A percentile compares a stretch with the other conserved stretches of the same genome.
Evolutionary conservation across 2,888 invertebrate species (phyloP).

Genomic region (Dolomedes plantarius): DNA sequence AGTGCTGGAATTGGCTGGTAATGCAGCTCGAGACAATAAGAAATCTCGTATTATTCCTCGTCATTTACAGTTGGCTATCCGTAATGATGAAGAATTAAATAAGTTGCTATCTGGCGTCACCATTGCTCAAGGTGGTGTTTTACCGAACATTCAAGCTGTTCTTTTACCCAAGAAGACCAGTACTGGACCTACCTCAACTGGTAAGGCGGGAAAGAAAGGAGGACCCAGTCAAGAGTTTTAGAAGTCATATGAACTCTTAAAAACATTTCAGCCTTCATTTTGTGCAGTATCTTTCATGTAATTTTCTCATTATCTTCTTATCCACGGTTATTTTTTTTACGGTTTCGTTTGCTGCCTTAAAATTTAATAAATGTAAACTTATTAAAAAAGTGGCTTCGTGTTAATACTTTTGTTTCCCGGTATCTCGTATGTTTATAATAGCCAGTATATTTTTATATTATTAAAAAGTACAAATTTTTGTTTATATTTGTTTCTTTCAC

Average conservation of each 20-base stretch:
- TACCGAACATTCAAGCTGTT: conserved; percentile 87
- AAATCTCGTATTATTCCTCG: conserved; percentile 86
- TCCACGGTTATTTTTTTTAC: background rate
- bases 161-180: conserved; percentile 85
- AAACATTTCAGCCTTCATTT: background rate
- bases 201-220: conserved; percentile 51
- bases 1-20: conserved; percentile 82
- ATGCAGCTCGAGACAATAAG: conserved; percentile 83
- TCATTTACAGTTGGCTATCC: conserved; percentile 86
- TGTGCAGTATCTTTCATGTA: background rate
- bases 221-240: conserved; percentile 63
- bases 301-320: background rate
- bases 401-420: too few species aligned
- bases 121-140: conserved; percentile 89
- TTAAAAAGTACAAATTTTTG: too few species aligned
- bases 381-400: too few species aligned
- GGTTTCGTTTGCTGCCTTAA: background rate
- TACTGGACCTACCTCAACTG: conserved; percentile 29
- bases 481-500: too few species aligned
- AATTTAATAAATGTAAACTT: background rate
- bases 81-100: conserved; percentile 89
- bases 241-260: background rate
- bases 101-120: conserved; percentile 86
- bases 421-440: too few species aligned
- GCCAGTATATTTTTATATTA: too few species aligned